Evolutionary conservation across 2,888 invertebrate genomes (phyloP).

Genomic region (Lasioglossum calceatum): DNA sequence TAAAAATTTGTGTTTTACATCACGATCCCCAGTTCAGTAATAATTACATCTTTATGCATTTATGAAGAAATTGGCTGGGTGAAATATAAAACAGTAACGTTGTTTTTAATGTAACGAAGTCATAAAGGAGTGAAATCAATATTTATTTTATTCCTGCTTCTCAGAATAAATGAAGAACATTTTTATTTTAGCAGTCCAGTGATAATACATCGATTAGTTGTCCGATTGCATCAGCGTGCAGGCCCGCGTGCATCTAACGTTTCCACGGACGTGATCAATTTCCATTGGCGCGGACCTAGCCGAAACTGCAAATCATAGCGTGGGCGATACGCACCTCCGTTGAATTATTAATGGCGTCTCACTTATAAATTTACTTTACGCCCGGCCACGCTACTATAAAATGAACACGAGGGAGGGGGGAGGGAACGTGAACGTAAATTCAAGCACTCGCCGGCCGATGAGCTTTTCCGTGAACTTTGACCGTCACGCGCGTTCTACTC

Average conservation of each 20-base stretch:
- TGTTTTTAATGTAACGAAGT: too few species aligned
- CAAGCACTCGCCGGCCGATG: conserved; percentile 2
- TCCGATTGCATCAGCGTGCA: conserved; percentile 49
- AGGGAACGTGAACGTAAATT: conserved; percentile 9
- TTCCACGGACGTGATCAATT: conserved; percentile 56
- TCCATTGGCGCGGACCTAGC: conserved; percentile 20
- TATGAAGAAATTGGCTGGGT: too few species aligned
- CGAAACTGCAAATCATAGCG: conserved; percentile 32
- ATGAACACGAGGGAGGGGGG: not conserved
- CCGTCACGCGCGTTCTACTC: not conserved
- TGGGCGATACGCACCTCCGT: conserved; percentile 21
- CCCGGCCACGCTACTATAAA: conserved; percentile 1
- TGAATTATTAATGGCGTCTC: conserved; percentile 36
- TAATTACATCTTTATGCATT: too few species aligned
- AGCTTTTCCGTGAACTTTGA: conserved; percentile 15
- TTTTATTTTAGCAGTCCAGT: conserved; percentile 38
- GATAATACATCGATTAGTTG: conserved; percentile 71
- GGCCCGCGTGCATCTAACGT: conserved; percentile 38
- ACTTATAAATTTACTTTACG: conserved; percentile 39
- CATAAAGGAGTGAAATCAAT: too few species aligned
- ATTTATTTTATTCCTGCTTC: too few species aligned
- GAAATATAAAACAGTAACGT: too few species aligned
- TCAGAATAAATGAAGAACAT: too few species aligned
- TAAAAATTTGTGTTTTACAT: too few species aligned
- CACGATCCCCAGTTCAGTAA: too few species aligned